These are phyloP conservation scores for Gobius niger DNA, from an alignment of 2,113 vertebrate genomes.

Conservation along the genomic window DNA sequence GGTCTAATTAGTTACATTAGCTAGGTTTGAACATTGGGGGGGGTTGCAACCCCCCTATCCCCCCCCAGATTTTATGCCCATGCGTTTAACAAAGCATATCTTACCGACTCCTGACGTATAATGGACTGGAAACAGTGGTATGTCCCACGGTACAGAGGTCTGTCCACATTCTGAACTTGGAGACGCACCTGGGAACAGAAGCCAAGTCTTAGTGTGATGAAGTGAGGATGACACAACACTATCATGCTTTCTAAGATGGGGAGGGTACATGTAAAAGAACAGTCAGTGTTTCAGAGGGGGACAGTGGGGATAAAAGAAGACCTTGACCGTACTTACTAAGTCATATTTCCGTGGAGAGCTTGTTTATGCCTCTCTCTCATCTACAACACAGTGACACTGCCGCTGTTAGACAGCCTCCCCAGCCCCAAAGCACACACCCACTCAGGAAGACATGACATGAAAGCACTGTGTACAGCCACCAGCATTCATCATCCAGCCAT, in stretches of 20 bases:
- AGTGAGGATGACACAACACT: neutral
- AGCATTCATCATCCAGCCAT: conserved; percentile 39
- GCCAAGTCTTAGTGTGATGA: conserved; percentile 5
- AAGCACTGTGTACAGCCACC: conserved; percentile 56
- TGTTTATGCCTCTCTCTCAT: conserved; percentile 86
- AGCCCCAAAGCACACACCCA: conserved; percentile 50
- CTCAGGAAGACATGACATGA: conserved; percentile 66
- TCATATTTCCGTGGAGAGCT: conserved; percentile 88
- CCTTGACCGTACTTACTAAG: conserved; percentile 94
- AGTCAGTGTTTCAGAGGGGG: conserved; percentile 62
- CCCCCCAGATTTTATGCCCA: too few relatives aligned
- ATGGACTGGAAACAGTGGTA: conserved; percentile 96
- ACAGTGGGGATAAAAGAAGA: conserved; percentile 81
- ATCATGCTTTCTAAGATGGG: conserved; percentile 23
- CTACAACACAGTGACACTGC: conserved; percentile 95
- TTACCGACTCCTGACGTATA: conserved; percentile 90
- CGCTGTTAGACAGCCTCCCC: conserved; percentile 85
- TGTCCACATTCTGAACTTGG: conserved; percentile 91
- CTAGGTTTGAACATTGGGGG: too few relatives aligned
- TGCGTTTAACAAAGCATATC: neutral
- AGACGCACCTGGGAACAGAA: conserved; percentile 87
- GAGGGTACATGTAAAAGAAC: conserved; percentile 12
- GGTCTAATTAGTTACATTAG: too few relatives aligned
- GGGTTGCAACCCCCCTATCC: too few relatives aligned
- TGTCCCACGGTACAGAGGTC: conserved; percentile 91